Evolutionary conservation across 2,888 invertebrate genomes (phyloP).

Genomic region (Apamea anceps): DNA sequence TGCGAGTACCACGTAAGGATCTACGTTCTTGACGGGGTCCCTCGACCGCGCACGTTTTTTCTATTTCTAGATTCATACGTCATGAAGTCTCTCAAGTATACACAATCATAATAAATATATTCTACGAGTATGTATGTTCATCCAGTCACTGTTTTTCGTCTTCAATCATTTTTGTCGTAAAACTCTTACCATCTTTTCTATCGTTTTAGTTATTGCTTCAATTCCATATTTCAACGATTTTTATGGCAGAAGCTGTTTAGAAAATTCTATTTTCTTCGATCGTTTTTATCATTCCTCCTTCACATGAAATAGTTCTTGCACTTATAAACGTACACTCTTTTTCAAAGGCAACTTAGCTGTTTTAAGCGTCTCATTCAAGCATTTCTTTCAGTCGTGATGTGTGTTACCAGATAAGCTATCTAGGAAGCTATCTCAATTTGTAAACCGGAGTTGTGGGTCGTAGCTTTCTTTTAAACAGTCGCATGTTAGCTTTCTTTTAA

Average conservation of each 20-base stretch:
- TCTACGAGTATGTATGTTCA: no score
- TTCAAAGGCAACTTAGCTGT: constrained; percentile 9
- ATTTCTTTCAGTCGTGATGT: constrained; percentile 35
- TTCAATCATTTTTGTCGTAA: constrained; percentile 1
- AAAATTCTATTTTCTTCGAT: constrained; percentile 5
- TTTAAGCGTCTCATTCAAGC: constrained; percentile 26
- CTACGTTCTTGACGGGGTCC: no score
- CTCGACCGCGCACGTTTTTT: neutral
- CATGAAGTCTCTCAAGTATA: neutral
- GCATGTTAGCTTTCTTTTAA: constrained; percentile 6
- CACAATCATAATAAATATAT: neutral
- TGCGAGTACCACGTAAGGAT: no score
- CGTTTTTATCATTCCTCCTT: neutral
- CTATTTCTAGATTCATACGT: neutral
- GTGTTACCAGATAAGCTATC: constrained; percentile 42
- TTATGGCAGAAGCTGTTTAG: neutral
- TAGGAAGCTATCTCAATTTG: constrained; percentile 21
- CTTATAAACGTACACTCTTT: constrained; percentile 1
- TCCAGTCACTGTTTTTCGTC: neutral
- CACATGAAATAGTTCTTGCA: neutral
- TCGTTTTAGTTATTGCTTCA: constrained; percentile 1
- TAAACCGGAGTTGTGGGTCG: constrained; percentile 2
- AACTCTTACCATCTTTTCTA: neutral
- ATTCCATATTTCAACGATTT: constrained; percentile 7
- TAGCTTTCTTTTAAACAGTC: constrained; percentile 10